phyloP scores from a whole-genome alignment of 2,113 vertebrate species.

The Labeo catla region DNA sequence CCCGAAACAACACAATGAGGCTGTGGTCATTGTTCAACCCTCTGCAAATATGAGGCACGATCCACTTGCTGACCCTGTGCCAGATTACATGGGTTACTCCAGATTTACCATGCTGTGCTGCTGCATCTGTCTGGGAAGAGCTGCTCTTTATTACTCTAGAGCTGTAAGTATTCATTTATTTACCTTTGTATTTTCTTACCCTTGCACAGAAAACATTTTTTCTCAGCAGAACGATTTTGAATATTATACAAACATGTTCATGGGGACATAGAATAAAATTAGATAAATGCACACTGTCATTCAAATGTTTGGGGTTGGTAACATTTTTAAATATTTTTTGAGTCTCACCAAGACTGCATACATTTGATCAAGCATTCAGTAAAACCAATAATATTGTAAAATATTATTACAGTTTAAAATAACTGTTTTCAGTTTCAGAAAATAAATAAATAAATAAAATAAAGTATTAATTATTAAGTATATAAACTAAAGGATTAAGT shows the following conservation, averaged over 20 bases:
- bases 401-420: too few relatives aligned
- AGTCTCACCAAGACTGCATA: too few relatives aligned
- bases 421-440: too few relatives aligned
- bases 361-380: too few relatives aligned
- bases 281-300: background rate
- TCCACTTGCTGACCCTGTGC: background rate
- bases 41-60: background rate
- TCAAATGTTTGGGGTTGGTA: background rate
- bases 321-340: too few relatives aligned
- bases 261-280: background rate
- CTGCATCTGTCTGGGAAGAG: background rate
- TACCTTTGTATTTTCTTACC: background rate
- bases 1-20: background rate
- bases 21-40: background rate
- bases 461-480: too few relatives aligned
- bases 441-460: too few relatives aligned
- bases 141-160: background rate
- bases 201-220: too few relatives aligned
- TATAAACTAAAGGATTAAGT: too few relatives aligned
- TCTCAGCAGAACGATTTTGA: background rate
- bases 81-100: slow-evolving; percentile 16
- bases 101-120: background rate
- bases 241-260: background rate
- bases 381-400: too few relatives aligned
- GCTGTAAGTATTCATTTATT: slow-evolving; percentile 5